phyloP scores from a whole-genome alignment of 2,888 invertebrate species.

The Lordiphosa fenestrarum region DNA sequence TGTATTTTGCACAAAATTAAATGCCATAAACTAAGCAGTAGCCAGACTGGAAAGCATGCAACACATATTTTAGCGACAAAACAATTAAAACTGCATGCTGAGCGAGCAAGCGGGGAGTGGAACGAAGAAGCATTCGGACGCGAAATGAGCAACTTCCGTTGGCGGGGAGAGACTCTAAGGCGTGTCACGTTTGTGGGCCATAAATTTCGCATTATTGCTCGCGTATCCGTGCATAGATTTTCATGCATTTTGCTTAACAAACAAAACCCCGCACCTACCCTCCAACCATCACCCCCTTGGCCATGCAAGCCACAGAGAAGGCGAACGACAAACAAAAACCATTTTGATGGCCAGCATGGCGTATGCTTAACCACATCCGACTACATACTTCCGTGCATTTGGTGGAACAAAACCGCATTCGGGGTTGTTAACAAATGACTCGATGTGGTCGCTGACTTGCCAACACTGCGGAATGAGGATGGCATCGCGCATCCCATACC shows the following conservation, averaged over 20 bases:
- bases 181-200: conserved; percentile 64
- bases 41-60: conserved; percentile 19
- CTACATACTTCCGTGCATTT: conserved; percentile 75
- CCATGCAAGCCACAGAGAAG: conserved; percentile 17
- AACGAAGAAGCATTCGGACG: conserved; percentile 25
- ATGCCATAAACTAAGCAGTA: conserved; percentile 54
- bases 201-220: conserved; percentile 66
- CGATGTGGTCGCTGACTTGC: conserved; percentile 54
- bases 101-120: conserved; percentile 22
- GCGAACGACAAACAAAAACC: conserved; percentile 27
- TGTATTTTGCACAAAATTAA: conserved; percentile 44
- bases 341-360: conserved; percentile 72
- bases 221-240: conserved; percentile 63
- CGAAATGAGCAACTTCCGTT: conserved; percentile 63
- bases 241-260: conserved; percentile 67
- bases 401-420: conserved; percentile 69
- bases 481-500: conserved; percentile 51
- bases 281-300: not conserved
- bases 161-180: not conserved
- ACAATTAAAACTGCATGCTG: conserved; percentile 66
- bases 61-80: conserved; percentile 54
- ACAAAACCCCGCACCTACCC: conserved; percentile 27
- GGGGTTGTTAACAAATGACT: conserved; percentile 75
- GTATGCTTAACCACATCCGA: conserved; percentile 75
- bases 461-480: conserved; percentile 5